Percentiles rank a stretch among this genome's conserved stretches.
Evolutionary conservation across 2,797 vertebrate genomes (phyloP).

Genomic region (Anabacerthia variegaticeps): DNA sequence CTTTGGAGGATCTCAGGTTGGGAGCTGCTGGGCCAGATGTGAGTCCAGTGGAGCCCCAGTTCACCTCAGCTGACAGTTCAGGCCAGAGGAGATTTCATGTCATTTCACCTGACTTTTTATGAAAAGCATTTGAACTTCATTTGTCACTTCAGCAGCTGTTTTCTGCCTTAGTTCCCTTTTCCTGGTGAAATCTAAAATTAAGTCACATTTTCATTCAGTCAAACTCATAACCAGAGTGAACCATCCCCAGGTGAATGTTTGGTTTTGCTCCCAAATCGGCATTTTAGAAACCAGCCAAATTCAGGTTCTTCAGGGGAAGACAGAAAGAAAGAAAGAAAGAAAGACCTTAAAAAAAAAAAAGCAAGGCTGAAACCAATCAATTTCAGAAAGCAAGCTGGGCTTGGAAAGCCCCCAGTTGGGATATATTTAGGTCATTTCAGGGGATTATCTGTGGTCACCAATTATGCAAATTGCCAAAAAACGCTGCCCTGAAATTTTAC

Average conservation of each 20-base stretch:
- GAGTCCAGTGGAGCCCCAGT: background rate
- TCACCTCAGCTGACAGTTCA: background rate
- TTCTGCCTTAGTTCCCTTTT: slow-evolving; percentile 15
- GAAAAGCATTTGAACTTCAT: background rate
- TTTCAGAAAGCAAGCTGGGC: slow-evolving; percentile 20
- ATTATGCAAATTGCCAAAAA: slow-evolving; percentile 62
- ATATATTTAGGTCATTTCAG: slow-evolving; percentile 62
- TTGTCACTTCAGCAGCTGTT: background rate
- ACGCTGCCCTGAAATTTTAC: background rate
- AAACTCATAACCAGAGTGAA: background rate
- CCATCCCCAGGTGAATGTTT: background rate
- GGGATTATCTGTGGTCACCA: slow-evolving; percentile 53
- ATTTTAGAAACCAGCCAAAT: background rate
- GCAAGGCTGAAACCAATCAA: slow-evolving; percentile 46
- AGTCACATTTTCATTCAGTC: background rate
- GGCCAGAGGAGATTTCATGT: background rate
- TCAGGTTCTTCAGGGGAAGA: background rate
- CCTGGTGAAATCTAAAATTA: background rate
- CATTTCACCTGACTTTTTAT: background rate
- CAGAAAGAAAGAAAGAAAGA: background rate
- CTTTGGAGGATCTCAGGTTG: background rate
- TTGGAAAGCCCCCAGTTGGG: slow-evolving; percentile 58
- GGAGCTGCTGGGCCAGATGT: background rate
- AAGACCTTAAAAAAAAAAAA: background rate
- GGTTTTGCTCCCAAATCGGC: background rate